phyloP scores from a whole-genome alignment of 1,140 invertebrate genomes.

The Drusus annulatus region DNA sequence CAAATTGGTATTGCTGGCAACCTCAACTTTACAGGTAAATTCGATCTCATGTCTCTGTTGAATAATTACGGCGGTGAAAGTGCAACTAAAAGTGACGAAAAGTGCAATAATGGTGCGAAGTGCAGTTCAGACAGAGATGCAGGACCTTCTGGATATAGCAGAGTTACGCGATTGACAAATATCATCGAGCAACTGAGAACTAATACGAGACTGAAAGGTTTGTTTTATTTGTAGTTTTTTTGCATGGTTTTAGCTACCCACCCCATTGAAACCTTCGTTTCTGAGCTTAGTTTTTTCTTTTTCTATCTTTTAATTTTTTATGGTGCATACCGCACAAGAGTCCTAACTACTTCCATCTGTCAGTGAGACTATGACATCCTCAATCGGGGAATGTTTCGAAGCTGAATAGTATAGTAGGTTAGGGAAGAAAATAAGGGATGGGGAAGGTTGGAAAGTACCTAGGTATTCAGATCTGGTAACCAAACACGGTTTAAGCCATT shows the following conservation, averaged over 20 bases:
- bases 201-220: conserved; percentile 67
- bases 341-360: too few species aligned
- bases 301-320: too few species aligned
- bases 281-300: too few species aligned
- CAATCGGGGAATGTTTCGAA: too few species aligned
- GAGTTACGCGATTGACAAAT: conserved; percentile 66
- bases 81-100: neutral
- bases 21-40: neutral
- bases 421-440: too few species aligned
- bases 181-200: conserved; percentile 69
- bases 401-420: too few species aligned
- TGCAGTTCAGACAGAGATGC: conserved; percentile 12
- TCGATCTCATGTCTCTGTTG: conserved; percentile 2
- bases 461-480: too few species aligned
- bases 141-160: conserved; percentile 50
- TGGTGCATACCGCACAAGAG: too few species aligned
- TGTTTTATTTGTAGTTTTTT: conserved; percentile 37
- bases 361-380: too few species aligned
- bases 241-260: neutral
- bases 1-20: conserved; percentile 5
- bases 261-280: too few species aligned
- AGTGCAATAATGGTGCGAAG: neutral
- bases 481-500: too few species aligned
- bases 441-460: too few species aligned
- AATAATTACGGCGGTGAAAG: neutral